Percentiles rank a stretch among this genome's conserved stretches.
Evolutionary conservation across 2,113 vertebrate species (phyloP).

Genomic region (Mus spicilegus): DNA sequence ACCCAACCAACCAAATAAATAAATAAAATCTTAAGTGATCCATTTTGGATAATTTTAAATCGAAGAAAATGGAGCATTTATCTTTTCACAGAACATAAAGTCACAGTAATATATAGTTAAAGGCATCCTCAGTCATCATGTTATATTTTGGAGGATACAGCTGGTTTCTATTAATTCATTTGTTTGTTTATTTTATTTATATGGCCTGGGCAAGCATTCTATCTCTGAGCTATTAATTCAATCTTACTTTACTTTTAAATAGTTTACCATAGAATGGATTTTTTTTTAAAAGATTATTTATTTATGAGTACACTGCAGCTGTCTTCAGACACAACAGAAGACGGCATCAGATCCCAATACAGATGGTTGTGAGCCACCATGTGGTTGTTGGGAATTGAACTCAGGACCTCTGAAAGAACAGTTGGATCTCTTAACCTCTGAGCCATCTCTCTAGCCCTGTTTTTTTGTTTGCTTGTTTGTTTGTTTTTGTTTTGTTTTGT

Average conservation of each 20-base stretch:
- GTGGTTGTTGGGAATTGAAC: too few relatives aligned
- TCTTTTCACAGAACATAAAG: conserved; percentile 45
- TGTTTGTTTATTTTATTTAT: neutral
- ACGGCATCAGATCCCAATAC: too few relatives aligned
- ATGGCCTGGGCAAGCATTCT: neutral
- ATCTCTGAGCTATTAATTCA: neutral
- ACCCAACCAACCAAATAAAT: neutral
- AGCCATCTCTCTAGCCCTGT: too few relatives aligned
- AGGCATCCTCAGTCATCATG: conserved; percentile 11
- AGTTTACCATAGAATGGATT: conserved; percentile 24
- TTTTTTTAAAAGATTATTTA: neutral
- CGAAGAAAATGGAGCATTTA: conserved; percentile 41
- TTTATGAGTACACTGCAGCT: too few relatives aligned
- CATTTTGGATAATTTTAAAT: conserved; percentile 53
- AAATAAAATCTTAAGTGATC: conserved; percentile 41
- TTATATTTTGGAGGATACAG: conserved; percentile 47
- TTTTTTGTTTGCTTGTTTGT: neutral
- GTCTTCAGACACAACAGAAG: too few relatives aligned
- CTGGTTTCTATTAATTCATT: neutral
- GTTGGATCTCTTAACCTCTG: too few relatives aligned
- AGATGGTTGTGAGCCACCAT: too few relatives aligned
- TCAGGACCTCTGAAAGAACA: too few relatives aligned
- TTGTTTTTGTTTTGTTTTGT: neutral
- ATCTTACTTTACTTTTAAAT: conserved; percentile 33
- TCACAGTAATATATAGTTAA: conserved; percentile 38